Conservation (phyloP, 2,888 invertebrate species). For the Choristoneura rosaceana region DNA sequence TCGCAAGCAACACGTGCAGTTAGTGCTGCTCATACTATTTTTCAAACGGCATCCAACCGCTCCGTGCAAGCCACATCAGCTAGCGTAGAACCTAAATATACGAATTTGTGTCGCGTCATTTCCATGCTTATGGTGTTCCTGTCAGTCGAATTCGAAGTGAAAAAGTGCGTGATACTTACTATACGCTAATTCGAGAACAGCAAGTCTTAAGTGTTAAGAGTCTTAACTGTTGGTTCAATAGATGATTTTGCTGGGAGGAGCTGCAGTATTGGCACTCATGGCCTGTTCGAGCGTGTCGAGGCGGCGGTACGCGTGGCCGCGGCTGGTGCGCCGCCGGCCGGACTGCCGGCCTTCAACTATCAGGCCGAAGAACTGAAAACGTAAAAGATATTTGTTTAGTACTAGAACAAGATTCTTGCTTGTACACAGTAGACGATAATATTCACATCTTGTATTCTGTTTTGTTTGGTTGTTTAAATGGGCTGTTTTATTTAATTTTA, state of each 20-base stretch:
- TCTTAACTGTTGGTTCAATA: constrained; percentile 55
- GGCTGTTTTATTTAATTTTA: too few species aligned
- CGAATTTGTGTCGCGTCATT: too few species aligned
- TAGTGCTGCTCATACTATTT: too few species aligned
- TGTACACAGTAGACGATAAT: too few species aligned
- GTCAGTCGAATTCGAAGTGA: neutral
- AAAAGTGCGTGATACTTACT: neutral
- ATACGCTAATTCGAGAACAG: neutral
- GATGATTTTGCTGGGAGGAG: constrained; percentile 80
- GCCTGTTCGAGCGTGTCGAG: constrained; percentile 80
- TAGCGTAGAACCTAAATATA: too few species aligned
- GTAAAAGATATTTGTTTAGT: neutral
- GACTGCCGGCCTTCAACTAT: constrained; percentile 74
- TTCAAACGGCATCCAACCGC: too few species aligned
- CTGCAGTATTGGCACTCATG: constrained; percentile 70
- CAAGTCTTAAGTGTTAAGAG: neutral
- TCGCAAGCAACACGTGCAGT: too few species aligned
- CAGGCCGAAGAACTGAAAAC: constrained; percentile 73
- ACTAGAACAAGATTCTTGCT: neutral
- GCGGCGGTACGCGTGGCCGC: constrained; percentile 77
- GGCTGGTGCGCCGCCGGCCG: constrained; percentile 73
- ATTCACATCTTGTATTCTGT: too few species aligned
- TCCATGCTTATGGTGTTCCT: too few species aligned
- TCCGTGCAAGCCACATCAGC: too few species aligned
- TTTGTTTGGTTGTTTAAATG: too few species aligned